These are phyloP conservation scores for Paramacrobiotus metropolitanus DNA, from an alignment of 1,140 invertebrate species.

Conservation along the genomic window DNA sequence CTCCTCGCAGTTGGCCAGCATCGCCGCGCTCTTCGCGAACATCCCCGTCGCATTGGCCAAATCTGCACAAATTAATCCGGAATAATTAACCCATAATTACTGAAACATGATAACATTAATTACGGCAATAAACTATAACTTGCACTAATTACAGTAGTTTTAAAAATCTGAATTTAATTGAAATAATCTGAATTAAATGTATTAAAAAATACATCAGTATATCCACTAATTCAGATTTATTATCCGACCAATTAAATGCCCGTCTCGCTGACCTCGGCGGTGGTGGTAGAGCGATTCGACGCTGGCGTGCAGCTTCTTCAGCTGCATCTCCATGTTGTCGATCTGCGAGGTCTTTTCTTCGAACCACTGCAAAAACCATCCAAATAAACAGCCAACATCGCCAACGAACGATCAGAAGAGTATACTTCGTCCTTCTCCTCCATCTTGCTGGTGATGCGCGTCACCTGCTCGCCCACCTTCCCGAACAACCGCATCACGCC, in stretches of 20 bases:
- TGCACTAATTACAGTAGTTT: too few relatives aligned
- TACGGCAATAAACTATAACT: too few relatives aligned
- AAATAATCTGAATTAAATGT: too few relatives aligned
- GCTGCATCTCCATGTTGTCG: conserved; percentile 66
- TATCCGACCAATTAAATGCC: too few relatives aligned
- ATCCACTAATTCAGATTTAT: too few relatives aligned
- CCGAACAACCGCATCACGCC: conserved; percentile 83
- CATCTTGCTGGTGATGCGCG: conserved; percentile 98
- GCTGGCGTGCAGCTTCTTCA: conserved; percentile 61
- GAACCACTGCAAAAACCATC: conserved; percentile 71
- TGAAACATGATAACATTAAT: not conserved
- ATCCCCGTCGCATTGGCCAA: conserved; percentile 48
- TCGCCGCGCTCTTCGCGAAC: conserved; percentile 64
- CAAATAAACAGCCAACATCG: conserved; percentile 9
- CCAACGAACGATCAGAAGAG: too few relatives aligned
- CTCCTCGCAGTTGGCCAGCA: conserved; percentile 80
- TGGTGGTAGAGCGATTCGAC: conserved; percentile 66
- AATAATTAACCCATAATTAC: conserved; percentile 3
- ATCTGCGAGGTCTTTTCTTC: conserved; percentile 80
- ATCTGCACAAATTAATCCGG: conserved; percentile 34
- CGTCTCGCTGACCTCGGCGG: conserved; percentile 30
- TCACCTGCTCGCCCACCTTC: conserved; percentile 87
- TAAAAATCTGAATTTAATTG: too few relatives aligned
- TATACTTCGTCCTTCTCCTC: conserved; percentile 93
- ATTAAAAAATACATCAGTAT: too few relatives aligned